Percentiles rank a stretch among this genome's conserved stretches.
phyloP scores from a whole-genome alignment of 64 coral and sea anemone genomes.

The Acropora tenuis region DNA sequence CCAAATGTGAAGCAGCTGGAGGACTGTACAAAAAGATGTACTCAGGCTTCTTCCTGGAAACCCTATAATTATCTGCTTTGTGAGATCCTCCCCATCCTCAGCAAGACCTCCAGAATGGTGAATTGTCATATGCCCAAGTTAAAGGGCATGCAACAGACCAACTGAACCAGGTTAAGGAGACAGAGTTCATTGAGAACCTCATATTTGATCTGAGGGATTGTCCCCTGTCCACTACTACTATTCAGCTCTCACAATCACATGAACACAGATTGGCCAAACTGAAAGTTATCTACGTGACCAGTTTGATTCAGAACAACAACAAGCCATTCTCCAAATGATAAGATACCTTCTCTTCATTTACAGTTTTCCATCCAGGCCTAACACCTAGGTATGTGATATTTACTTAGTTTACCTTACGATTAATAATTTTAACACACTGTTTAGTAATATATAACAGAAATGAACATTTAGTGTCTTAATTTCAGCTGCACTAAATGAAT shows the following conservation, averaged over 20 bases:
- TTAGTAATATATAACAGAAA: not conserved
- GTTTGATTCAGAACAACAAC: slow-evolving; percentile 42
- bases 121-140: slow-evolving; percentile 30
- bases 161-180: slow-evolving; percentile 26
- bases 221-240: not conserved
- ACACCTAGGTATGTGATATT: not conserved
- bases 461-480: not conserved
- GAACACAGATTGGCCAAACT: slow-evolving; percentile 35
- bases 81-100: slow-evolving; percentile 41
- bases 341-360: slow-evolving; percentile 20
- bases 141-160: slow-evolving; percentile 30
- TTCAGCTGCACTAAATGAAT: not conserved
- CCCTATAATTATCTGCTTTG: slow-evolving; percentile 15
- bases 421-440: not conserved
- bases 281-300: slow-evolving; percentile 31
- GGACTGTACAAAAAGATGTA: slow-evolving; percentile 39
- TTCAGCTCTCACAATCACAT: slow-evolving; percentile 4
- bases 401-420: not conserved
- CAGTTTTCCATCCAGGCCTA: slow-evolving; percentile 22
- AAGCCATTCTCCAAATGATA: slow-evolving; percentile 40
- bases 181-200: slow-evolving; percentile 8
- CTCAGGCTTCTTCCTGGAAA: slow-evolving; percentile 10
- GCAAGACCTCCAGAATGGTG: slow-evolving; percentile 56
- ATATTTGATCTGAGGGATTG: not conserved
- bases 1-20: slow-evolving; percentile 11